Base-by-base conservation (phyloP, 1,140 invertebrate species). In the Rhynchophorus ferrugineus region DNA sequence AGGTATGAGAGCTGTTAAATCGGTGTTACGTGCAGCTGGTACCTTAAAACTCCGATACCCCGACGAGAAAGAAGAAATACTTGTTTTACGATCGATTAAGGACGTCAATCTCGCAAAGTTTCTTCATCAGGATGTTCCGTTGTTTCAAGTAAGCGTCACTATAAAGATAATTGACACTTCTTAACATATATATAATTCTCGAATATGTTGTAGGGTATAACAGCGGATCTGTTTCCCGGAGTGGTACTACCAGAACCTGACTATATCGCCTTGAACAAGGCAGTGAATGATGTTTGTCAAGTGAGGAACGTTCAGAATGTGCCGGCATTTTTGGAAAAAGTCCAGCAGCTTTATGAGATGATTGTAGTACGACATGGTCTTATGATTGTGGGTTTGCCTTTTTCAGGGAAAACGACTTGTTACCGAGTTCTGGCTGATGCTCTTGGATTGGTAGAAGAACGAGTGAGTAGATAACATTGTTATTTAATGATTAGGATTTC, bases 21-120 rank as follows among this genome's bases (percentile, higher is more conserved):
- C 89, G 0, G 90, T 96, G 1, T 71, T 98, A 2, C 79, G 87
- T 44, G 91, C 93, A 13, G 91, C 93, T 17, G 90, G 87, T 1
- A 90, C 88, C 34, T 70, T 94, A n/a, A 91, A 95, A 70, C 69
- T 95, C 6, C 86, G 88, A 49, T 92, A 91, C 72, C 89, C 90
- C 0, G 80, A 91, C 34, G 86, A 89, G 66, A 76, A 79, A 46
- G 87, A 90, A 71, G 85, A 89, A 61, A 83, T 89, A 36, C 75
- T 91, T 13, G 80, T 94, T 47, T 64, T 95, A 46, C 76, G 90
- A 1, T 93, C 91, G 19, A 94, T 96, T 56, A 89, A 89, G 62
- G 91, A 96, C 70, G 89, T 97, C 3, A 97, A 97, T 73, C 71
- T 95, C 44, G 89, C 92, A 1, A 96, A 95, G 68, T 95, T 96